Evolutionary conservation across 2,797 vertebrate species (phyloP).

Genomic region (Diplodus sargus): DNA sequence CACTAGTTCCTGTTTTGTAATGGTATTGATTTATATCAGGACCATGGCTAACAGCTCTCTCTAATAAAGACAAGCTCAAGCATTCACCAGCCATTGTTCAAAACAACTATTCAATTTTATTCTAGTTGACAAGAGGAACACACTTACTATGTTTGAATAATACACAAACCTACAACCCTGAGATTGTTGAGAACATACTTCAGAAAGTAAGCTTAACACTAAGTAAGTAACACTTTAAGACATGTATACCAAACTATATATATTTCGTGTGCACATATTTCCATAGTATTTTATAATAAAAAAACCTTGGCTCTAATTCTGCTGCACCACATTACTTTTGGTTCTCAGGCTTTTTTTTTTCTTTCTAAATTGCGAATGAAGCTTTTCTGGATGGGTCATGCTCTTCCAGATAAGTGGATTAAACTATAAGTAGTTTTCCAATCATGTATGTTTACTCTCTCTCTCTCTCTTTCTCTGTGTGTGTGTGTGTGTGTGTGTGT

Average conservation of each 20-base stretch:
- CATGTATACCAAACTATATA: not conserved
- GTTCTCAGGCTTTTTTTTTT: not conserved
- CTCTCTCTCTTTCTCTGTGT: not conserved
- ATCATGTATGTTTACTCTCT: slow-evolving; percentile 7
- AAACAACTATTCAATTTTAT: not conserved
- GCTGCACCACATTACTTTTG: not conserved
- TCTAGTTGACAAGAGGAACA: not conserved
- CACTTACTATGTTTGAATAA: slow-evolving; percentile 11
- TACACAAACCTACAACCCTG: not conserved
- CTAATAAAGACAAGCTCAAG: not conserved
- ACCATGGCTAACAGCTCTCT: not conserved
- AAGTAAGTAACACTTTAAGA: not conserved
- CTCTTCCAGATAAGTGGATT: slow-evolving; percentile 62
- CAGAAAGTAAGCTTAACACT: not conserved
- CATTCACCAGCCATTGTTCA: not conserved
- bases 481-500: slow-evolving; percentile 1
- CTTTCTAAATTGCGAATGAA: slow-evolving; percentile 42
- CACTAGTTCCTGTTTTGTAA: not conserved
- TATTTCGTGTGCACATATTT: not conserved
- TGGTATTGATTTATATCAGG: slow-evolving; percentile 8
- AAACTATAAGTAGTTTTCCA: slow-evolving; percentile 53
- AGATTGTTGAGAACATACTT: slow-evolving; percentile 32
- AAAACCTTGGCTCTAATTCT: slow-evolving; percentile 12
- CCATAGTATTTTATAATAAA: not conserved
- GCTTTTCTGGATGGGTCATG: slow-evolving; percentile 58